These are phyloP conservation scores for Cantharis lateralis DNA, from an alignment of 2,888 invertebrate species.

Conservation along the genomic window DNA sequence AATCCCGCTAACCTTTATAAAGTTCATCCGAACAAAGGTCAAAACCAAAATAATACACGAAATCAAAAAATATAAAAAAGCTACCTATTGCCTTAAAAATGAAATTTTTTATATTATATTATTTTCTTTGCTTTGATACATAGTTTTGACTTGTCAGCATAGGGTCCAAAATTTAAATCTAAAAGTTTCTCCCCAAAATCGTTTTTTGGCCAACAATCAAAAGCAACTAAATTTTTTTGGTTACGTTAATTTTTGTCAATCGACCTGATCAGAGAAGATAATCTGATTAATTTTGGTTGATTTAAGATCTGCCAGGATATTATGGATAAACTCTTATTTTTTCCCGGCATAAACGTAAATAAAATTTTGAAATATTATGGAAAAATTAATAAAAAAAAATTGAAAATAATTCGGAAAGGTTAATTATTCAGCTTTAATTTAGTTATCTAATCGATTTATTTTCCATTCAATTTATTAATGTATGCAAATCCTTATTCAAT, in stretches of 20 bases:
- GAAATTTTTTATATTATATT: neutral
- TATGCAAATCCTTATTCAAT: constrained; percentile 5
- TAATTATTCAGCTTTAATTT: constrained; percentile 2
- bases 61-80: neutral
- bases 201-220: too few species aligned
- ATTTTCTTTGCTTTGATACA: neutral
- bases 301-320: too few species aligned
- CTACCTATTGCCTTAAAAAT: neutral
- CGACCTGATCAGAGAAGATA: too few species aligned
- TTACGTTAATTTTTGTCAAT: too few species aligned
- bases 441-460: neutral
- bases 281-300: too few species aligned
- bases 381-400: neutral
- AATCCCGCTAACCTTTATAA: neutral
- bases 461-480: constrained; percentile 14
- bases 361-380: neutral
- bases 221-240: too few species aligned
- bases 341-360: neutral
- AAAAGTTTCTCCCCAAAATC: neutral
- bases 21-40: constrained; percentile 1
- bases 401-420: neutral
- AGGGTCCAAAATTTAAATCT: neutral
- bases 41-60: neutral
- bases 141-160: neutral
- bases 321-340: neutral